Evolutionary conservation across 2,797 vertebrate species (phyloP), one percentile per base, ranked within the genome.

Genomic region (Tapirus indicus): DNA sequence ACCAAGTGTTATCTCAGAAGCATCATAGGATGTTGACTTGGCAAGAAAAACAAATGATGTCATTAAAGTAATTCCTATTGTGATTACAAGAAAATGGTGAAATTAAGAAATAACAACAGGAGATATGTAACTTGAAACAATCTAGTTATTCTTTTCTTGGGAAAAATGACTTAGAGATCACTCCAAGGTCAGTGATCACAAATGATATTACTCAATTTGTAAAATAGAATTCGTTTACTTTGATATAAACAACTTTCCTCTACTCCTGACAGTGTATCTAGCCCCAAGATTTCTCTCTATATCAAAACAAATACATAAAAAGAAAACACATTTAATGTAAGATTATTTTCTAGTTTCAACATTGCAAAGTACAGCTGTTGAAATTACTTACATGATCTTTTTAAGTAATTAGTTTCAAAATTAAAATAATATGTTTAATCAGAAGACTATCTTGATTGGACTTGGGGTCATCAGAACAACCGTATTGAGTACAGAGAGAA

Each of bases 91-190:
- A 89, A 94, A 94, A 58, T 32, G 21, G 25, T 78, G 25, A 54
- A 88, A 94, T 68, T 89, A 72, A 85, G 47, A 96, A 71, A 38
- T 60, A 56, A 18, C 27, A 85, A 62, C 1, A 77, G 32, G 41
- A 95, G 87, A 71, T 75, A 96, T 77, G 41, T 93, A 82, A 91
- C 58, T 80, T 66, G 16, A 71, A 80, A 25, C 58, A 85, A 91
- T 41, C 7, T 20, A 62, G 79, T 35, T 75, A 80, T 20, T 79
- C 95, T 66, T 56, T 96, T 90, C 38, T 77, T 94, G n/a, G 7
- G 18, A 75, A 88, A 91, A 71, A 58, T 71, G 64, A 93, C 44
- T 38, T 44, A 78, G 8, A 32, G 27, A 78, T 64, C 54, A 68
- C 25, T 91, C 12, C 10, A 49, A 88, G 64, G 80, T 64, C n/a